A percentile compares a stretch with the other conserved stretches of the same genome.
Evolutionary conservation across 30 jellyfish, hydroid and myxozoan genomes (phyloP).

Genomic region (Hydractinia echinata): DNA sequence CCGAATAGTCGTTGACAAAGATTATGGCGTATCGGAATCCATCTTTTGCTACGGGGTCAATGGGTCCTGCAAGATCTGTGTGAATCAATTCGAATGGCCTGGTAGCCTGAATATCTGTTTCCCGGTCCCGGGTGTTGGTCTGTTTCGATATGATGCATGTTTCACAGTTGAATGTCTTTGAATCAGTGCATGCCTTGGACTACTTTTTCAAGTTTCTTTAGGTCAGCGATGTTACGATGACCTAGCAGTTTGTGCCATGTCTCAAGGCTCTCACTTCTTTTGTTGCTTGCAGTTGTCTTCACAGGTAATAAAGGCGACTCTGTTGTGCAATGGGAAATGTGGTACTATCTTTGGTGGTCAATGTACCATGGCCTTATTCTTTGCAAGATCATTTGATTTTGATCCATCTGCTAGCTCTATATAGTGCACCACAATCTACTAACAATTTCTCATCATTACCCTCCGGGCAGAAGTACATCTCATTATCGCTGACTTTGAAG

Average conservation of each 20-base stretch:
- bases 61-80: conserved; percentile 48
- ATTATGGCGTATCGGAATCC: conserved; percentile 37
- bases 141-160: conserved; percentile 36
- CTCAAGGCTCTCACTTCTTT: conserved; percentile 16
- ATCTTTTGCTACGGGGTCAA: conserved; percentile 32
- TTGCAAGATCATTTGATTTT: conserved; percentile 25
- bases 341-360: conserved; percentile 35
- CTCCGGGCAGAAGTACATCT: neutral
- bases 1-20: conserved; percentile 40
- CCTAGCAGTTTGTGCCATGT: conserved; percentile 52
- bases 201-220: conserved; percentile 41
- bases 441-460: conserved; percentile 17
- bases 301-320: conserved; percentile 41
- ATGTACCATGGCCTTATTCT: conserved; percentile 7
- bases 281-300: neutral
- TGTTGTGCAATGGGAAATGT: conserved; percentile 40
- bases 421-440: conserved; percentile 59
- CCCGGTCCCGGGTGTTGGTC: conserved; percentile 34
- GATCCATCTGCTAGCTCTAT: conserved; percentile 63
- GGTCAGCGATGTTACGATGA: conserved; percentile 48
- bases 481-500: conserved; percentile 15
- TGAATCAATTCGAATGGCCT: conserved; percentile 41
- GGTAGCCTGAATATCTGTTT: conserved; percentile 48
- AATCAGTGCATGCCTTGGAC: conserved; percentile 52
- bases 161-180: conserved; percentile 35